phyloP scores from a whole-genome alignment of 2,113 vertebrate genomes.

The Crocuta crocuta region DNA sequence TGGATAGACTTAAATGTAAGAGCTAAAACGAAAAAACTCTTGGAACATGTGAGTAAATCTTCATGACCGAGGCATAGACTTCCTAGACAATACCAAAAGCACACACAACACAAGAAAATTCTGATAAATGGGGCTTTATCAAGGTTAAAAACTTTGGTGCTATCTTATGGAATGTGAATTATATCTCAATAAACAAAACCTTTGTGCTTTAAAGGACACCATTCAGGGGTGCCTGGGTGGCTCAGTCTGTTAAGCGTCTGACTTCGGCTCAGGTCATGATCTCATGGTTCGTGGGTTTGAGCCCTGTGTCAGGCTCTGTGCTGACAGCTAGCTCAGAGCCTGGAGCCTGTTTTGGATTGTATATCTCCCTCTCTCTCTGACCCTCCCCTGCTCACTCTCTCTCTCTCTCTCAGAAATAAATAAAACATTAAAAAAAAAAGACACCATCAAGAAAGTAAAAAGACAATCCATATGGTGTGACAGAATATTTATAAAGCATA shows the following conservation, averaged over 20 bases:
- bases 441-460: not conserved
- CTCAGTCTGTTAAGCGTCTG: no score
- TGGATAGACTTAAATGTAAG: not conserved
- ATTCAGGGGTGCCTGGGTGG: no score
- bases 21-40: conserved; percentile 10
- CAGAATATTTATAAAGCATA: not conserved
- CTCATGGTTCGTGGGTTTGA: no score
- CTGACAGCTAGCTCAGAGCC: no score
- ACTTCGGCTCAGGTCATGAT: no score
- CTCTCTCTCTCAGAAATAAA: no score
- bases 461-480: not conserved
- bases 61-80: not conserved
- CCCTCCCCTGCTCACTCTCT: no score
- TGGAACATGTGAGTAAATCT: not conserved
- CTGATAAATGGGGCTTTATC: not conserved
- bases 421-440: not conserved
- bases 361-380: no score
- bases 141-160: not conserved
- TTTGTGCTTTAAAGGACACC: not conserved
- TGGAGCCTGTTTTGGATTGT: no score
- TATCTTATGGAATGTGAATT: not conserved
- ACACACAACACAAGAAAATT: not conserved
- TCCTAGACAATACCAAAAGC: not conserved
- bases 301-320: no score
- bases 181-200: not conserved